phyloP scores from a whole-genome alignment of 2,113 vertebrate genomes.

The Osmerus eperlanus region DNA sequence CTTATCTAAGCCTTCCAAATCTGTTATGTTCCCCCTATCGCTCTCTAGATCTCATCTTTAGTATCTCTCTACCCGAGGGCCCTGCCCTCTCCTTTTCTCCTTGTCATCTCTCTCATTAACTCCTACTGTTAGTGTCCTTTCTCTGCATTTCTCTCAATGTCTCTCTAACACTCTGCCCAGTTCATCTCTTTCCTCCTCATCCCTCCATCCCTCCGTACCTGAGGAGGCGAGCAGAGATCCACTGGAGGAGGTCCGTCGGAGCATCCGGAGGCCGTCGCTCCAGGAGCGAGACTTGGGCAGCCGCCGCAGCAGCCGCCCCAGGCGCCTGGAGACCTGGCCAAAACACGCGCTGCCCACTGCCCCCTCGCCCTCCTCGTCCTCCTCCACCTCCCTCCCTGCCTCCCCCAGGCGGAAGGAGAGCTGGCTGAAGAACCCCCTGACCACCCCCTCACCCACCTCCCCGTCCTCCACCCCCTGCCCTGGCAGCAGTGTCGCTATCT shows the following conservation, averaged over 20 bases:
- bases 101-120: not conserved
- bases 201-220: constrained; percentile 62
- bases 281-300: constrained; percentile 80
- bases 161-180: not conserved
- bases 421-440: constrained; percentile 42
- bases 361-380: constrained; percentile 51
- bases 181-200: not conserved
- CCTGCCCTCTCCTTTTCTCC: not conserved
- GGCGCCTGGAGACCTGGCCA: constrained; percentile 73
- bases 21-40: no score
- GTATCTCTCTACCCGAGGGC: not conserved
- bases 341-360: constrained; percentile 75
- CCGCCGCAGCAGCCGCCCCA: constrained; percentile 81
- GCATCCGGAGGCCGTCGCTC: constrained; percentile 69
- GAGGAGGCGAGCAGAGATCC: constrained; percentile 69
- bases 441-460: constrained; percentile 32
- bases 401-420: constrained; percentile 56
- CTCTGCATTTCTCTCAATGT: not conserved
- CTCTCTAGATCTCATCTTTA: not conserved
- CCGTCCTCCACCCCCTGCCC: constrained; percentile 8
- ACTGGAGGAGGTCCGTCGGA: constrained; percentile 69
- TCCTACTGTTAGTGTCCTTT: not conserved
- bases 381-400: constrained; percentile 55
- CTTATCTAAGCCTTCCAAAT: no score
- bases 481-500: not conserved